A percentile compares a stretch with the other conserved stretches of the same genome.
phyloP scores from a whole-genome alignment of 2,797 vertebrate genomes.

The Rhadinocentrus ornatus region DNA sequence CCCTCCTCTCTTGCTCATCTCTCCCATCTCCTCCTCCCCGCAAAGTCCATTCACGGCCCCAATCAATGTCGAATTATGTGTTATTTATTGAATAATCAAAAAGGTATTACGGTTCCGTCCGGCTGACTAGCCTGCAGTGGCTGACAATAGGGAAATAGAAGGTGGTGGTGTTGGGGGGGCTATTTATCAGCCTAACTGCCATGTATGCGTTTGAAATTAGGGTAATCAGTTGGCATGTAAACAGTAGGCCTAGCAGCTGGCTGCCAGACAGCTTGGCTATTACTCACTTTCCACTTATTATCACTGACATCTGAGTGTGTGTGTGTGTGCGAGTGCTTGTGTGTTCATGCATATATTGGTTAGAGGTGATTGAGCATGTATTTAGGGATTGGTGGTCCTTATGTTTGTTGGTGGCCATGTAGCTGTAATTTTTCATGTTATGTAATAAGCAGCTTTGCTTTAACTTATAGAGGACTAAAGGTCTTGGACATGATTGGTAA shows the following conservation, averaged over 20 bases:
- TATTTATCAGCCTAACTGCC: conserved; percentile 84
- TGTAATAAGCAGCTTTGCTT: conserved; percentile 6
- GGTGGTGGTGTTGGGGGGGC: conserved; percentile 52
- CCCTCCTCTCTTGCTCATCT: conserved; percentile 29
- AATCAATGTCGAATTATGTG: conserved; percentile 92
- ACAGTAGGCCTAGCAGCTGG: conserved; percentile 89
- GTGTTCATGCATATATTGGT: conserved; percentile 37
- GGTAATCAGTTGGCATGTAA: conserved; percentile 94
- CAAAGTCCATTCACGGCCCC: conserved; percentile 79
- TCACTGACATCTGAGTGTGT: conserved; percentile 60
- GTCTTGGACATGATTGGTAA: background rate
- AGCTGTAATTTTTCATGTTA: conserved; percentile 13
- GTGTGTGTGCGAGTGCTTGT: conserved; percentile 36
- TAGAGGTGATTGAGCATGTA: conserved; percentile 36
- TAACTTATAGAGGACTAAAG: background rate
- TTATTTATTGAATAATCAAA: conserved; percentile 93
- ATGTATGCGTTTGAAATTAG: conserved; percentile 89
- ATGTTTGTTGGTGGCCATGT: conserved; percentile 12
- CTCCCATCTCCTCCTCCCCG: conserved; percentile 50
- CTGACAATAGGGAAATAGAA: conserved; percentile 72
- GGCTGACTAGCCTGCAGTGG: conserved; percentile 75
- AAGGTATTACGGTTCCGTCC: conserved; percentile 81
- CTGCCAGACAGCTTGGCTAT: conserved; percentile 86
- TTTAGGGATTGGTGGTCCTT: conserved; percentile 29
- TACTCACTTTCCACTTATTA: conserved; percentile 89